Percentiles rank a stretch among this genome's conserved stretches.
phyloP scores from a whole-genome alignment of 2,113 vertebrate species.

The Himantopus leucocephalus region DNA sequence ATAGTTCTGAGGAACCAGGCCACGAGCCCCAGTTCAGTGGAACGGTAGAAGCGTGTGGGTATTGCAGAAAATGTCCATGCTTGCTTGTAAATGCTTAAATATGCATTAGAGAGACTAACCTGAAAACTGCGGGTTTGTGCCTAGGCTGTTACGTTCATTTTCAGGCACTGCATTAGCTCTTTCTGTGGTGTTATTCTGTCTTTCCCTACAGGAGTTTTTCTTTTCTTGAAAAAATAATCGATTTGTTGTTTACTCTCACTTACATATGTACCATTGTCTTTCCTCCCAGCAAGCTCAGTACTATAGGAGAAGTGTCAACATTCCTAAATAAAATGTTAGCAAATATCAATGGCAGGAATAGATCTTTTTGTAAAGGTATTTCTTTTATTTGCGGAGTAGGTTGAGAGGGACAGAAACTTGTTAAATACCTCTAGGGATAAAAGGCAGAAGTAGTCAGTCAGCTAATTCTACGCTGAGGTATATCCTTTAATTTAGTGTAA shows the following conservation, averaged over 20 bases:
- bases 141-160: background rate
- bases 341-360: background rate
- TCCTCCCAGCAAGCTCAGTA: background rate
- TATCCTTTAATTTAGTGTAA: background rate
- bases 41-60: background rate
- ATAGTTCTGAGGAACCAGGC: background rate
- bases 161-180: background rate
- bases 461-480: background rate
- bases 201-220: background rate
- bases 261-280: background rate
- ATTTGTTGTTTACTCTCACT: conserved; percentile 6
- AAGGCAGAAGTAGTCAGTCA: background rate
- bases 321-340: background rate
- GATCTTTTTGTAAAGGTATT: background rate
- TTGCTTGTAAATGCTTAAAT: background rate
- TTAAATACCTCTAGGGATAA: background rate
- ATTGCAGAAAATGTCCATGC: background rate
- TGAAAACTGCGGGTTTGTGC: background rate
- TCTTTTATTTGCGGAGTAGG: background rate
- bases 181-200: background rate
- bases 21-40: too few species aligned
- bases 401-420: background rate
- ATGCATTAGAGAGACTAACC: background rate
- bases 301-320: conserved; percentile 30
- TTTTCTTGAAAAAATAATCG: background rate